Percentiles rank a stretch among this genome's conserved stretches.
phyloP scores from a whole-genome alignment of 1,140 invertebrate genomes.

The Calosoma granatense region DNA sequence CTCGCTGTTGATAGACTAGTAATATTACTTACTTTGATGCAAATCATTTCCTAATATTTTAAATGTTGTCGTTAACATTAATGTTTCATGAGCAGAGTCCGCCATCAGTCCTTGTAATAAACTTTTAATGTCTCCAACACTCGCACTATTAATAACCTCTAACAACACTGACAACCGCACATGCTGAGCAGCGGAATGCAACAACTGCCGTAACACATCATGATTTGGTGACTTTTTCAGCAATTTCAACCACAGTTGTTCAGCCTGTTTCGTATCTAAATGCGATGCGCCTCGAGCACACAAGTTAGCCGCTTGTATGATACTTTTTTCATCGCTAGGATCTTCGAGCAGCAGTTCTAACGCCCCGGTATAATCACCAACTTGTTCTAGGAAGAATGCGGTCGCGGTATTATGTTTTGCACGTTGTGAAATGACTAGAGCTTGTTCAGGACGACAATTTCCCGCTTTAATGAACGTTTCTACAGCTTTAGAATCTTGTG shows the following conservation, averaged over 20 bases:
- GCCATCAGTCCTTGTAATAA: constrained; percentile 39
- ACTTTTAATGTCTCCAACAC: constrained; percentile 40
- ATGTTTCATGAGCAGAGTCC: constrained; percentile 36
- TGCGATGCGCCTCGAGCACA: constrained; percentile 33
- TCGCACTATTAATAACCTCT: constrained; percentile 36
- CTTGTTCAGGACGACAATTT: constrained; percentile 31
- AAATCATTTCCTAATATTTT: constrained; percentile 34
- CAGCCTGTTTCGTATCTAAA: constrained; percentile 31
- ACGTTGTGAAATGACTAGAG: constrained; percentile 34
- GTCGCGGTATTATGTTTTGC: constrained; percentile 32
- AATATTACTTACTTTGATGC: constrained; percentile 27
- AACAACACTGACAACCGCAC: constrained; percentile 39
- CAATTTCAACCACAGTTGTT: constrained; percentile 37
- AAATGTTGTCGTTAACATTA: constrained; percentile 31
- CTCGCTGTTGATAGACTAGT: neutral
- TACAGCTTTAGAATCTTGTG: constrained; percentile 24
- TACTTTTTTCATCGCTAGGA: constrained; percentile 21
- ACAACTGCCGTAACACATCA: constrained; percentile 32
- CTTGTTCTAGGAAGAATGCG: constrained; percentile 38
- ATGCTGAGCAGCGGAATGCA: constrained; percentile 42
- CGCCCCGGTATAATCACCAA: constrained; percentile 36
- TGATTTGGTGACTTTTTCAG: constrained; percentile 32
- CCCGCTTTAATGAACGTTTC: constrained; percentile 26
- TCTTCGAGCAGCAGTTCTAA: constrained; percentile 35
- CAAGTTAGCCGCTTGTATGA: constrained; percentile 25